Base-by-base conservation (phyloP, 2,888 invertebrate species). In the Rhingia rostrata region DNA sequence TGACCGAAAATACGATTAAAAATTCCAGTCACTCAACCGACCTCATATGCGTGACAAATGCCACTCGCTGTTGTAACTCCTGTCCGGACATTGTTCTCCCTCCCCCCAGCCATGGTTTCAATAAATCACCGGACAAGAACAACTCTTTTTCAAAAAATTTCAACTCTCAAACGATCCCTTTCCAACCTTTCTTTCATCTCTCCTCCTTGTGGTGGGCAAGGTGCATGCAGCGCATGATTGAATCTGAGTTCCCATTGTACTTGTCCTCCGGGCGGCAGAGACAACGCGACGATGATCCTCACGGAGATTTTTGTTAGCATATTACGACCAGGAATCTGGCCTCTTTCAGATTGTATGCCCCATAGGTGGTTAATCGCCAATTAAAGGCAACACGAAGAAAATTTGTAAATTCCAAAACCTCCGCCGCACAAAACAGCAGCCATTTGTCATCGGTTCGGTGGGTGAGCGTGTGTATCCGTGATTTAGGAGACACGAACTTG, bases 361-460 rank as follows among this genome's bases (percentile, higher is more conserved):
- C 89, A 88, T 89, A 90, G 90, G 90, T 89, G 89, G 89, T 89
- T 90, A 90, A 90, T 90, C 90, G 89, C 89, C 90, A 90, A 90
- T 90, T 90, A 90, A 90, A 89, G 89, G 86, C 88, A 88, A 90
- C 90, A 90, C 89, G 88, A 88, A 87, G 88, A 87, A 89, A 90
- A 90, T 90, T 90, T 90, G 90, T 90, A 87, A 88, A 88, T 87
- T 86, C 86, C 86, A 86, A 84, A 64, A 22, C 61, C 39, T 51
- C 67, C 41, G 12, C 41, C 64, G 60, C 56, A 58, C 43, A 47
- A 67, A 73, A 82, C 60, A 33, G 56, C 47, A 35, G 64, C 63
- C 79, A 84, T 84, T 84, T 84, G 74, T 84, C 73, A 80, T 80
- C 74, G 37, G 60, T 66, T 60, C 33, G 54, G 51, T 69, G 58